Base-by-base conservation (phyloP, 1,140 invertebrate species). In the Charaxes varanes region DNA sequence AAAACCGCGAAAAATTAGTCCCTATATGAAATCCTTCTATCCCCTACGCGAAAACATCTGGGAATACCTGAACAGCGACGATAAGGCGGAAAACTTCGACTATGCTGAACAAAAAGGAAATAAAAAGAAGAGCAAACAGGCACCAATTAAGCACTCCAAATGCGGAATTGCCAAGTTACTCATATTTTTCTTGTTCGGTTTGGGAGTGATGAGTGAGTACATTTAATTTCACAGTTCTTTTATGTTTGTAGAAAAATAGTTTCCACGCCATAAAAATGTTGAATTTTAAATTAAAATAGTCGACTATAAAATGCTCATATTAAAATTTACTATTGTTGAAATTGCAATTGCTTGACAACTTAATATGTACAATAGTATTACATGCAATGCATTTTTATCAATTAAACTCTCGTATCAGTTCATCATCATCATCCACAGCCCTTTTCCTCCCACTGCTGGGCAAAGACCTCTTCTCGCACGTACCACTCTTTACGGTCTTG, bases 31-130 rank as follows among this genome's bases (percentile, higher is more conserved):
- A 48, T 68, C 67, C 11, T 55, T 49, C 36, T 59, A 64, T 40
- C 52, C 59, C 31, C 36, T 59, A 40, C 56, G 65, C 14, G 58
- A 60, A 41, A 72, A 67, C 53, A 67, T 74, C 42, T 76, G 62
- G 51, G 63, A 76, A 50, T 68, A 67, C 52, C 52, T 62, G n/a
- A n/a, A n/a, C 4, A 51, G 61, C 18, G 57, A 63, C 38, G 53
- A 60, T 37, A 62, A 58, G 22, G 26, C 13, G 15, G 16, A 10
- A 43, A 30, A 31, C 19, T 18, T 44, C 13, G 31, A 28, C 6
- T 6, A 15, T 19, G 11, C 8, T 12, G 12, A 21, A 15, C 7
- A 53, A 43, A 47, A 40, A 53, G 50, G 2, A 4, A 44, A 28
- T 23, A 47, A 24, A 40, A 33, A 38, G 11, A 40, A 11, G 47